Conservation (phyloP, 2,797 vertebrate genomes). For the Galaxias olidus region DNA sequence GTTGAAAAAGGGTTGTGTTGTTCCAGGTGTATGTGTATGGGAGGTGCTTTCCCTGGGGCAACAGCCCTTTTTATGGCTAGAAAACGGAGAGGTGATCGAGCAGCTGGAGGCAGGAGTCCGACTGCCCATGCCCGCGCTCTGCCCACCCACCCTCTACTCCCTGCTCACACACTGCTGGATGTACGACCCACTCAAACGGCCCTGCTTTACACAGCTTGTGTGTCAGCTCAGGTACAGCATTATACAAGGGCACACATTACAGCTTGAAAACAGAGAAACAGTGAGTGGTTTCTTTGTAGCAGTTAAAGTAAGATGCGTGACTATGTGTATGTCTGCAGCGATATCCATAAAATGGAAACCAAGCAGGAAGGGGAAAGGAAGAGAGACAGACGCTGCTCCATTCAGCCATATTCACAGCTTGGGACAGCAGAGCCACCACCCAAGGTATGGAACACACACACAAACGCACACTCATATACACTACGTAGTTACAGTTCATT, state of each 20-base stretch:
- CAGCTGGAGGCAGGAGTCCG: conserved; percentile 90
- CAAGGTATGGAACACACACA: conserved; percentile 70
- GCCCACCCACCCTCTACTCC: conserved; percentile 88
- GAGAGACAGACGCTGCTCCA: conserved; percentile 59
- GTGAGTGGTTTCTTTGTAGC: not conserved
- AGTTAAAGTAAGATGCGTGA: not conserved
- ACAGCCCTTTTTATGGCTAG: conserved; percentile 97
- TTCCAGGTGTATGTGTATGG: conserved; percentile 94
- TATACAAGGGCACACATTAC: not conserved
- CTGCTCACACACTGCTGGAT: conserved; percentile 94
- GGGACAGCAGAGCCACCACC: conserved; percentile 80
- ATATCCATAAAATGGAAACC: conserved; percentile 83
- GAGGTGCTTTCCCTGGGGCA: conserved; percentile 92
- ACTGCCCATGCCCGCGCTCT: conserved; percentile 87
- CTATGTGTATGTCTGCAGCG: conserved; percentile 62
- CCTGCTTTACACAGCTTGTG: conserved; percentile 88
- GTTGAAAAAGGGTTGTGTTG: not conserved
- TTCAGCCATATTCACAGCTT: conserved; percentile 54
- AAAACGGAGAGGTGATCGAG: conserved; percentile 95
- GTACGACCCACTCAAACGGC: conserved; percentile 86
- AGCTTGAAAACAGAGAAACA: conserved; percentile 5
- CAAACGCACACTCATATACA: not conserved
- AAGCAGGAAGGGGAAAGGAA: conserved; percentile 70
- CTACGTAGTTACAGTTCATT: not conserved
- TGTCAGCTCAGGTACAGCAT: conserved; percentile 84